A percentile compares a stretch with the other conserved stretches of the same genome.
These are phyloP conservation scores for Macrosiphum euphorbiae DNA, from an alignment of 2,888 invertebrate genomes.

Conservation along the genomic window DNA sequence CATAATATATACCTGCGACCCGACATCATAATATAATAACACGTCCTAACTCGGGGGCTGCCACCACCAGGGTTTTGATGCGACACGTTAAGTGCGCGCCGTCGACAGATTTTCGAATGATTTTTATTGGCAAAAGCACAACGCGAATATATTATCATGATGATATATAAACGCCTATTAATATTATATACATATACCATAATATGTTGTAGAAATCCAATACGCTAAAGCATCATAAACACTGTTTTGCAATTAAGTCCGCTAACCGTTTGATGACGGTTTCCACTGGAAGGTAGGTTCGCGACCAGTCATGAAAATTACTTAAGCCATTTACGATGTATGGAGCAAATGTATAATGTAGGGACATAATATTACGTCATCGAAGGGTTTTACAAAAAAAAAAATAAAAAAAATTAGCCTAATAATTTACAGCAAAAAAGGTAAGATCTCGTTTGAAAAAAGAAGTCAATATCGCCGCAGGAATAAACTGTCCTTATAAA, in stretches of 20 bases:
- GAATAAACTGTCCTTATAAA: no score
- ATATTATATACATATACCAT: neutral
- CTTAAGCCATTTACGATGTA: neutral
- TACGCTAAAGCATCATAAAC: neutral
- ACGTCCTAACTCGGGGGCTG: neutral
- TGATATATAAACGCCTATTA: neutral
- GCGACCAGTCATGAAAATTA: neutral
- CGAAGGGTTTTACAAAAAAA: no score
- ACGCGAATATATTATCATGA: neutral
- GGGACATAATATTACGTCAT: no score
- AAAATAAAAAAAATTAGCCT: no score
- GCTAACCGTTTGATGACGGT: neutral
- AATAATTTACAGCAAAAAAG: no score
- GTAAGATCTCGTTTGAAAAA: no score
- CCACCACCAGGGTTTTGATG: neutral
- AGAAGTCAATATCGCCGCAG: no score
- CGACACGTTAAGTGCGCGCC: constrained; percentile 31
- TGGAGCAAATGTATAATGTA: no score
- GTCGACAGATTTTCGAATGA: neutral
- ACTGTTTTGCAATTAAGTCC: constrained; percentile 31
- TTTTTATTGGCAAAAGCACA: neutral
- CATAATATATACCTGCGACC: neutral
- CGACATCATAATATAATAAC: neutral
- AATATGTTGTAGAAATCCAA: neutral
- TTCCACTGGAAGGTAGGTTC: neutral